Base-by-base conservation (phyloP, 2,113 vertebrate genomes). In the Chionis minor region DNA sequence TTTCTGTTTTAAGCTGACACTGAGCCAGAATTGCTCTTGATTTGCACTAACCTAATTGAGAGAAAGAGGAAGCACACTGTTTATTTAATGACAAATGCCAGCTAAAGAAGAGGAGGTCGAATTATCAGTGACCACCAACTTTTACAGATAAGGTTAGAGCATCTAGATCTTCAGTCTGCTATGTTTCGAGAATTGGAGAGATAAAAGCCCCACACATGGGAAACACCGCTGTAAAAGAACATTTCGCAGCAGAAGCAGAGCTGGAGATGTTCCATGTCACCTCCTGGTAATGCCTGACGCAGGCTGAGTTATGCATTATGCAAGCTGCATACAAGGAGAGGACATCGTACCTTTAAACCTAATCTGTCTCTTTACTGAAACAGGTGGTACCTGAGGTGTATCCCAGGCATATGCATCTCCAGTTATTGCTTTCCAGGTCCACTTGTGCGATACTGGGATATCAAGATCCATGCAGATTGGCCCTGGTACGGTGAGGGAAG, bases 1-100 rank as follows among this genome's bases (percentile, higher is more conserved):
- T 97, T 96, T 95, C 95, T 96, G 73, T 95, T 97, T 96, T 82
- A 82, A 96, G 62, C 73, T 74, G 80, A 81, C 73, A 49, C 22
- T 54, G 58, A 86, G 33, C 72, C 2, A 22, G 96, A 95, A 96
- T 94, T 79, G 78, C 70, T 95, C 91, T 94, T 96, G 73, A 96
- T 97, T 94, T 95, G 58, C n/a, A 52, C 66, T 73, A 77, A 86
- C 62, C 73, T 95, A 91, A 91, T 65, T 87, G 74, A 67, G 78
- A 92, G 33, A 71, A 88, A 88, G 69, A 89, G 95, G 95, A 97
- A 95, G 72, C 63, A 55, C 49, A n/a, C 33, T 90, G 81, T 90
- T 95, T 95, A 87, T 92, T 94, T 93, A 96, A 81, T 42, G 63
- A 73, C 86, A 95, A 86, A 96, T 88, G 85, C 59, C 93, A 93